phyloP scores from a whole-genome alignment of 2,113 vertebrate genomes.

The Butorides virescens region DNA sequence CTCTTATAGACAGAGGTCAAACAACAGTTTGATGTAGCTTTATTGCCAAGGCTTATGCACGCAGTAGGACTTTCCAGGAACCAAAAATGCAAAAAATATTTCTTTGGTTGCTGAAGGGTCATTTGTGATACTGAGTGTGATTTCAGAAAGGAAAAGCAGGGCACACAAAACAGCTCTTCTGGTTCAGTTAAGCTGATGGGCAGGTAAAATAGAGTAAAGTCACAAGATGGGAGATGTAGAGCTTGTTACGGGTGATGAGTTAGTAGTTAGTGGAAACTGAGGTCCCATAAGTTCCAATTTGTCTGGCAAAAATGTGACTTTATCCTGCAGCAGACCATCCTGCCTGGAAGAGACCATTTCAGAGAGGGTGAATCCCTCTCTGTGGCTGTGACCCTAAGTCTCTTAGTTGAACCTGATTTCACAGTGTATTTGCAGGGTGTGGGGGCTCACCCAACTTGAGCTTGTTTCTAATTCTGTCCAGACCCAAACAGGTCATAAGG shows the following conservation, averaged over 20 bases:
- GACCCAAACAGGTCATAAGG: neutral
- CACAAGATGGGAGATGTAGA: neutral
- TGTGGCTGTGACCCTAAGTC: neutral
- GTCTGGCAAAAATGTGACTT: neutral
- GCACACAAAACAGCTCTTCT: neutral
- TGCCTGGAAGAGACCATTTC: neutral
- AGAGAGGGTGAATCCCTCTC: neutral
- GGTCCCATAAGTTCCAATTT: neutral
- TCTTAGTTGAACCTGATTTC: neutral
- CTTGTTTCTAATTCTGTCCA: neutral
- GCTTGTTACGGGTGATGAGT: neutral
- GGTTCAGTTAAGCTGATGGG: conserved; percentile 2
- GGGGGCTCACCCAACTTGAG: neutral
- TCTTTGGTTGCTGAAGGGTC: conserved; percentile 1
- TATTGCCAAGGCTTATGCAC: neutral
- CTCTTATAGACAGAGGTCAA: conserved; percentile 20
- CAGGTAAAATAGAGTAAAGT: neutral
- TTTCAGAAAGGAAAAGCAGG: neutral
- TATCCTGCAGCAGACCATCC: neutral
- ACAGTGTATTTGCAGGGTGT: neutral
- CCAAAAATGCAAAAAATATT: neutral
- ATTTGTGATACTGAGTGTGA: neutral
- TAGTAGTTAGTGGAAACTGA: neutral
- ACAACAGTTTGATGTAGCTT: conserved; percentile 13
- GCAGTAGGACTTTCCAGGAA: neutral